Evolutionary conservation across 2,797 vertebrate genomes (phyloP), one percentile per base, ranked within the genome.

Genomic region (Apodemus agrarius): DNA sequence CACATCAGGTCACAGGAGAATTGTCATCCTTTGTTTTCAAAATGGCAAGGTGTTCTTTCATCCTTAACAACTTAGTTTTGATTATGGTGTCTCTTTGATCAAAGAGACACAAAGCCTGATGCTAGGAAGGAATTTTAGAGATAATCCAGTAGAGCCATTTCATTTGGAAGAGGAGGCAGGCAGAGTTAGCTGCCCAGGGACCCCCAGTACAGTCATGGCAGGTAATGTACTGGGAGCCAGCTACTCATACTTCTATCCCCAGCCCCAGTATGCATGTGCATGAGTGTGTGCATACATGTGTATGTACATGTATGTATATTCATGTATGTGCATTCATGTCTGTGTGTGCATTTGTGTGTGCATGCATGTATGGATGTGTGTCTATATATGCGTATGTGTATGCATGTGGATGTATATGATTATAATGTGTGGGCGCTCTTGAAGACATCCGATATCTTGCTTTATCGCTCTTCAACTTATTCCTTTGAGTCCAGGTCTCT

Each of bases 21-120:
- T 24, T 72, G 34, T 79, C 79, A 84, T 76, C 54, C 92, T 83
- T 92, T 82, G 69, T 37, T 94, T 87, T 34, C 90, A 88, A 88
- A 82, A 93, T 89, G 59, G 61, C 29, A 87, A 69, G 17, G 43
- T 21, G 19, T 19, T 92, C 49, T 91, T 93, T 94, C 78, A 63
- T 54, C 79, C 37, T 79, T 92, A 54, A 57, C 49, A 85, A 61
- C 88, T 93, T 67, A 34, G 61, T 92, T 93, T 93, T 72, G 16
- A 26, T 65, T 63, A 81, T 21, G 54, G 89, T 24, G 52, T n/a
- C 3, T 83, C 81, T 94, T 82, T 67, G 90, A 94, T 75, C 67
- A 90, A 92, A 95, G 61, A 29, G 52, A 72, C 24, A 72, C 10
- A 88, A 69, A 82, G 84, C 21, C 19, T 37, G 49, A 49, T 17